A percentile compares a stretch with the other conserved stretches of the same genome.
Evolutionary conservation across 2,113 vertebrate species (phyloP).

Genomic region (Microtus oregoni): DNA sequence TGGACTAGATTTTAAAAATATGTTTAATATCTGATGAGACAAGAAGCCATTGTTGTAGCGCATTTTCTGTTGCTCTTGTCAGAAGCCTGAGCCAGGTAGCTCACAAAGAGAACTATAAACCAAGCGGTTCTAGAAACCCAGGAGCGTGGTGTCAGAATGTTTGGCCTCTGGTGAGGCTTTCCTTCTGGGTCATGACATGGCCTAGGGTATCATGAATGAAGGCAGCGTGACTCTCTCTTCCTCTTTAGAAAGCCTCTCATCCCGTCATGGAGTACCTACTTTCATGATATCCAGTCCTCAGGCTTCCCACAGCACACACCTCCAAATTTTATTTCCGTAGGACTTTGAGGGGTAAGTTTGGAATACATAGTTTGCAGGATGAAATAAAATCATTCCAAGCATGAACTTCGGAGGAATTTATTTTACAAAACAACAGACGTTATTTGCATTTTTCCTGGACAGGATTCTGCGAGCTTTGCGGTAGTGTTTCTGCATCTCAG

Average conservation of each 20-base stretch:
- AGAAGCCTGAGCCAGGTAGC: neutral
- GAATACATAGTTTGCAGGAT: neutral
- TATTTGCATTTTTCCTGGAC: neutral
- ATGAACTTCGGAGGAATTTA: constrained; percentile 2
- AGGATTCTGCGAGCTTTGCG: neutral
- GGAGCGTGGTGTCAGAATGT: neutral
- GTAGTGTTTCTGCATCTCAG: neutral
- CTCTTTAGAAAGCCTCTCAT: neutral
- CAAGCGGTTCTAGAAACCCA: neutral
- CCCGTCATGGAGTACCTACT: rapidly evolving
- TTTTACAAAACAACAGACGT: neutral
- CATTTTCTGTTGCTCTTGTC: neutral
- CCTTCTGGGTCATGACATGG: neutral
- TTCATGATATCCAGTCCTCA: no score
- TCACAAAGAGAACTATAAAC: neutral
- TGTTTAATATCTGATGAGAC: neutral
- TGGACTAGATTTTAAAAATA: constrained; percentile 15
- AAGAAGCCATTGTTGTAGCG: neutral
- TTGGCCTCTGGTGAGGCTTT: neutral
- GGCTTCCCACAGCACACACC: neutral
- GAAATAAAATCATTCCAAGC: neutral
- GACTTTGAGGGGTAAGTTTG: neutral
- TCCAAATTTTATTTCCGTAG: no score
- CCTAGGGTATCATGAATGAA: neutral
- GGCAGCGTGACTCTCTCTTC: neutral